Evolutionary conservation across 2,888 invertebrate species (phyloP), one percentile per base, ranked within the genome.

Genomic region (Acrobasis consociella): DNA sequence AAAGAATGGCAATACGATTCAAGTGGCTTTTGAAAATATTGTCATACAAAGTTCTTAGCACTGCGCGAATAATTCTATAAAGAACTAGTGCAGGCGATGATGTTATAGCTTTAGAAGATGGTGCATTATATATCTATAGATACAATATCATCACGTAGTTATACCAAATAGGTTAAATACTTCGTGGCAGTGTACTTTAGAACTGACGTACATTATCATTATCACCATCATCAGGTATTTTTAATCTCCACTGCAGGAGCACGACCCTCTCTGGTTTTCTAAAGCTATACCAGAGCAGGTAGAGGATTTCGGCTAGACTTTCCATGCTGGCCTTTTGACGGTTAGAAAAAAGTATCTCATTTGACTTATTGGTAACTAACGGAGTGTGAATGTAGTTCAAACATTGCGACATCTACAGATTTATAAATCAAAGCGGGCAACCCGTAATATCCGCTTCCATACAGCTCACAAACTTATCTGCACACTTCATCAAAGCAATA

Each of bases 401-500:
- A 46, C 46, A 11, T 46, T 31, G 46, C 46, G 5, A 42, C 13
- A 13, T 46, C 46, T 46, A 13, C n/a, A 5, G 10, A 13, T 1
- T 46, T n/a, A 13, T 46, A 3, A n/a, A 11, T 46, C 11, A 13
- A 46, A 13, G n/a, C 13, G 17, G 56, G n/a, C 55, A 52, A 60
- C 65, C 64, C 51, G 63, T 64, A 68, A 70, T 70, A 68, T 70
- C 69, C 68, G 68, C 50, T 67, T 60, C 56, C 53, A 60, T 64
- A 62, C 65, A 65, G 53, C 42, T 39, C 9, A 62, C 69, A 62
- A 66, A 65, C 17, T n/a, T 38, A 49, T 13, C 10, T 9, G 0
- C 9, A 10, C 16, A 11, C 2, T 8, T 5, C 9, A 17, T n/a
- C 39, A 64, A 16, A n/a, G 31, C 5, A 65, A 65, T 62, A 53